Evolutionary conservation across 2,888 invertebrate species (phyloP), one percentile per base, ranked within the genome.

Genomic region (Teleogryllus oceanicus): DNA sequence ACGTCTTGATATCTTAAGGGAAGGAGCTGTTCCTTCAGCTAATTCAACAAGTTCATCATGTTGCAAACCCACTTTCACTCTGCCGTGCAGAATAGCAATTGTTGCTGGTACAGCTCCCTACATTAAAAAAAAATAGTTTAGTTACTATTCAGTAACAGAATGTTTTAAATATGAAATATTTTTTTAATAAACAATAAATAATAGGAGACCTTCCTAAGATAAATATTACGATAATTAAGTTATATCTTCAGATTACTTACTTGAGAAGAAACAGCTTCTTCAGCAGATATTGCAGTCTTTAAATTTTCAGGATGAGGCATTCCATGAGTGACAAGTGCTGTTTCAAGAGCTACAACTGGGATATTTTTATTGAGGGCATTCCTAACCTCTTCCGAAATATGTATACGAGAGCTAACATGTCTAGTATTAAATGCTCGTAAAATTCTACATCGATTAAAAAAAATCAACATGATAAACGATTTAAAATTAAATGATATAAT

Each of bases 291-390:
- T 8, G 98, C 98, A 51, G 96, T 97, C 83, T 94, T 89, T 78
- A 97, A 88, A 88, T 99, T 99, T 79, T 94, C 89, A 0, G 99
- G 99, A 87, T 92, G 94, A 0, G 98, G 98, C 95, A 99, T 96
- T 75, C 99, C 99, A 88, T 99, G 99, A 1, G 98, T 98, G 82
- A 99, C 96, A 82, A 99, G 97, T 1, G 99, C 97, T 11, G 98
- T 97, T 89, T 99, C 99, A 83, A 99, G 88, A 2, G 98, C 98
- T 21, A 99, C 97, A 81, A 99, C 90, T 12, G 98, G 94, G 83
- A 89, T 88, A 50, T 89, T 88, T 77, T 88, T 87, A 79, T 88
- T 86, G 83, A 95, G 87, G 11, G 95, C 96, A 79, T 88, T 85
- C 80, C 85, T 86, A 78, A 97, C 93, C 85, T 93, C 92, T 51